Percentiles rank a stretch among this genome's conserved stretches.
phyloP scores from a whole-genome alignment of 2,113 vertebrate genomes.

The Zootoca vivipara region DNA sequence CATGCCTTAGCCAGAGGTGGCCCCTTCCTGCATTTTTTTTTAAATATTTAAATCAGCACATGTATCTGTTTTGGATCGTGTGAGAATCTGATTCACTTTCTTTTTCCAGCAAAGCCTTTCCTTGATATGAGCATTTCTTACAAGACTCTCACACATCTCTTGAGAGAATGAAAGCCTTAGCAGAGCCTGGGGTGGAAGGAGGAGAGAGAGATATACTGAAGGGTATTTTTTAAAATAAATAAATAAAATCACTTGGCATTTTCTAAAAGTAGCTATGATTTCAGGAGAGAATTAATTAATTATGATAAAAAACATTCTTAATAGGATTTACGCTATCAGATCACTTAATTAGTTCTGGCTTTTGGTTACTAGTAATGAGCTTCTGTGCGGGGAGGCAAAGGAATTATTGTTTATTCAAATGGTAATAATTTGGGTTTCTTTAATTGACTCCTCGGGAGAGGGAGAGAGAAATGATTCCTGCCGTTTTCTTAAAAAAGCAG shows the following conservation, averaged over 20 bases:
- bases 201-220: conserved; percentile 40
- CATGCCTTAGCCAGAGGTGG: background rate
- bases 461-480: conserved; percentile 59
- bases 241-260: conserved; percentile 41
- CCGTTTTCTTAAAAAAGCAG: conserved; percentile 67
- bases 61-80: no score
- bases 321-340: conserved; percentile 71
- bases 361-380: conserved; percentile 67
- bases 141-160: conserved; percentile 47
- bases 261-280: conserved; percentile 65
- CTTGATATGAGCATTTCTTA: conserved; percentile 40
- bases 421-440: conserved; percentile 75
- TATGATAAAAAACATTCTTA: conserved; percentile 66
- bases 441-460: conserved; percentile 75
- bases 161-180: conserved; percentile 52
- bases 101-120: background rate
- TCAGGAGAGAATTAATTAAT: conserved; percentile 75
- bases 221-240: conserved; percentile 43
- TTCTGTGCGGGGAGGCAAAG: conserved; percentile 68
- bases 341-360: conserved; percentile 72
- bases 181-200: background rate
- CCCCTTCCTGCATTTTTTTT: background rate
- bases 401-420: conserved; percentile 76
- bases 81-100: background rate
- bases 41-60: no score